These are phyloP conservation scores for Macquaria ambigua DNA, from an alignment of 2,113 vertebrate species.

Conservation along the genomic window DNA sequence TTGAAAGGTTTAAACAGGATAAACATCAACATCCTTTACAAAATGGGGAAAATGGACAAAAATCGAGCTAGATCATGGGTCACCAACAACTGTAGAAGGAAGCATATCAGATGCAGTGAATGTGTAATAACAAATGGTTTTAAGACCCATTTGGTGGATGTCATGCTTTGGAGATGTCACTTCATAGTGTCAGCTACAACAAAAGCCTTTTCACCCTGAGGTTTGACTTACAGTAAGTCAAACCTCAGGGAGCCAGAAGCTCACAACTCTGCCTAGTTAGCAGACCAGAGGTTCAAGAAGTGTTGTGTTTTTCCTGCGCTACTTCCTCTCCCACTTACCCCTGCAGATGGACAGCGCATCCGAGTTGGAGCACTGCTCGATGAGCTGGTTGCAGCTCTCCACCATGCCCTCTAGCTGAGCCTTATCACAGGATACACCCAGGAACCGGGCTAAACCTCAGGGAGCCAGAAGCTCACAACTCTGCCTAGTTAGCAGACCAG, in stretches of 20 bases:
- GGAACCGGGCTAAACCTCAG: conserved; percentile 92
- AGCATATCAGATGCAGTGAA: background rate
- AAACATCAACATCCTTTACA: background rate
- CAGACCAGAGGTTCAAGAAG: background rate
- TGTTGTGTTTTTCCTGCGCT: background rate
- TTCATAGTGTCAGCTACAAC: background rate
- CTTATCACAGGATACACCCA: conserved; percentile 96
- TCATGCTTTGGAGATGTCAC: background rate
- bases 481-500: background rate
- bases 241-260: background rate
- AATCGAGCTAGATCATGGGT: background rate
- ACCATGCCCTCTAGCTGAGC: conserved; percentile 92
- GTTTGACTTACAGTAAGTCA: rapidly evolving
- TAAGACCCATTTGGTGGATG: background rate
- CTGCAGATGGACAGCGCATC: conserved; percentile 95
- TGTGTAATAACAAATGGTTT: background rate
- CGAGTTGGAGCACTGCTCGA: conserved; percentile 95
- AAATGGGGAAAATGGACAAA: background rate
- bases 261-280: background rate
- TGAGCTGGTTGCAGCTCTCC: conserved; percentile 96
- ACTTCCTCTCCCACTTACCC: conserved; percentile 82
- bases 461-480: background rate
- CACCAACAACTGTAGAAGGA: background rate
- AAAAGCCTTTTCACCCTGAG: background rate
- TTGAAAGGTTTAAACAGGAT: background rate